phyloP scores from a whole-genome alignment of 2,888 invertebrate genomes.

The Apamea epomidion region DNA sequence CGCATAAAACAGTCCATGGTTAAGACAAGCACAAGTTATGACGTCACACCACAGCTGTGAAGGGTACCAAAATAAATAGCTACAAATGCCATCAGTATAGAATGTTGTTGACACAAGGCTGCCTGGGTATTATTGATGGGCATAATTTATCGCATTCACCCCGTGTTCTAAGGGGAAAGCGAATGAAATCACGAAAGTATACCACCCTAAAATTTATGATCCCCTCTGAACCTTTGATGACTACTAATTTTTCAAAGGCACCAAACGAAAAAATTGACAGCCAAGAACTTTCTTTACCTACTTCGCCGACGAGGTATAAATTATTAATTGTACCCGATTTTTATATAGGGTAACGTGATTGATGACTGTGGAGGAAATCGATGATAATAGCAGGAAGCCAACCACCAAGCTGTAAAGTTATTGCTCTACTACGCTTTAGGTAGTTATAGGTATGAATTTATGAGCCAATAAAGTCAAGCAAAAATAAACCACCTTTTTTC shows the following conservation, averaged over 20 bases:
- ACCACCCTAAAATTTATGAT: slow-evolving; percentile 86
- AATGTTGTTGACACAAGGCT: slow-evolving; percentile 86
- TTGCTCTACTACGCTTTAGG: slow-evolving; percentile 23
- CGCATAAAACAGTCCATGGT: slow-evolving; percentile 72
- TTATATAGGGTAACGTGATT: slow-evolving; percentile 66
- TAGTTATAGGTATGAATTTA: slow-evolving; percentile 24
- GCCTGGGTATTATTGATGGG: slow-evolving; percentile 86
- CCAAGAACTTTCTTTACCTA: slow-evolving; percentile 71
- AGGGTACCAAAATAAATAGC: slow-evolving; percentile 71
- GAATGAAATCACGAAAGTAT: slow-evolving; percentile 84
- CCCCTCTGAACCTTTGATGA: slow-evolving; percentile 82
- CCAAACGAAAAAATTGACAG: slow-evolving; percentile 75
- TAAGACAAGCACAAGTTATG: slow-evolving; percentile 69
- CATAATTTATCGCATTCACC: slow-evolving; percentile 86
- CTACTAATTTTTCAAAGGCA: slow-evolving; percentile 85
- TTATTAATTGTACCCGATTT: slow-evolving; percentile 72
- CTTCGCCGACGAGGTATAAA: slow-evolving; percentile 71
- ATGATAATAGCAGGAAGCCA: slow-evolving; percentile 63
- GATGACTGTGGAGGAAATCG: slow-evolving; percentile 61
- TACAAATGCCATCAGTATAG: slow-evolving; percentile 77
- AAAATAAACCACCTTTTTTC: slow-evolving; percentile 22
- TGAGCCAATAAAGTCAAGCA: slow-evolving; percentile 34
- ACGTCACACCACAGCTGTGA: slow-evolving; percentile 65
- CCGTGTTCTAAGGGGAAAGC: slow-evolving; percentile 84
- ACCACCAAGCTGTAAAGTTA: slow-evolving; percentile 36